phyloP scores from a whole-genome alignment of 2,888 invertebrate species.

The Epistrophe eligans region DNA sequence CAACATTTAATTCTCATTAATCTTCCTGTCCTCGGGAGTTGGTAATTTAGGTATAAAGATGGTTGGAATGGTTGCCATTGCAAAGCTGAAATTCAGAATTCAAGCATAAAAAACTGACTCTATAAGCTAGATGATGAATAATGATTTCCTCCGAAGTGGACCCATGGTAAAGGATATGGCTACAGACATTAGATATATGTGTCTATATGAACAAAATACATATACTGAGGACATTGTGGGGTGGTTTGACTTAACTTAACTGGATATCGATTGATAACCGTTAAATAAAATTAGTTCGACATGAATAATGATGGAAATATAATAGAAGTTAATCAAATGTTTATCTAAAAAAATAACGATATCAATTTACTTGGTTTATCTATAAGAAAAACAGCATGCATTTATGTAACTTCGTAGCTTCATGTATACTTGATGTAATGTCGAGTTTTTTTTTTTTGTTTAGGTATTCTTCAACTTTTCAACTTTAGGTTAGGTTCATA shows the following conservation, averaged over 20 bases:
- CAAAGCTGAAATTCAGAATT: slow-evolving; percentile 31
- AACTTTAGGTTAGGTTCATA: too few relatives aligned
- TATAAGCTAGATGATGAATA: slow-evolving; percentile 50
- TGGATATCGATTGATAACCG: slow-evolving; percentile 32
- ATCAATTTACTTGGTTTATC: neutral
- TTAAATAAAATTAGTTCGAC: neutral
- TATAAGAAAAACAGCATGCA: neutral
- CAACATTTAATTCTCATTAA: slow-evolving; percentile 71
- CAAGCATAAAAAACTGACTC: slow-evolving; percentile 14
- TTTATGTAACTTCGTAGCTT: neutral
- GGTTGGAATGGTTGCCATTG: slow-evolving; percentile 11
- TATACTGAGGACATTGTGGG: neutral
- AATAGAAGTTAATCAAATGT: neutral
- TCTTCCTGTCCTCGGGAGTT: slow-evolving; percentile 44
- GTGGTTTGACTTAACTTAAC: neutral
- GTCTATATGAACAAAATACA: too few relatives aligned
- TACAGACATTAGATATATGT: neutral
- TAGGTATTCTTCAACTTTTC: too few relatives aligned
- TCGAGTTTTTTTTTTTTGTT: too few relatives aligned
- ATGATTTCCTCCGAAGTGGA: slow-evolving; percentile 29
- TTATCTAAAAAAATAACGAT: neutral
- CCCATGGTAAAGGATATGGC: slow-evolving; percentile 21
- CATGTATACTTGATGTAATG: neutral
- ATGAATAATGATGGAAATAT: neutral
- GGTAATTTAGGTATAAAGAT: slow-evolving; percentile 2